Base-by-base conservation (phyloP, 2,797 vertebrate genomes). In the Danio choprae region DNA sequence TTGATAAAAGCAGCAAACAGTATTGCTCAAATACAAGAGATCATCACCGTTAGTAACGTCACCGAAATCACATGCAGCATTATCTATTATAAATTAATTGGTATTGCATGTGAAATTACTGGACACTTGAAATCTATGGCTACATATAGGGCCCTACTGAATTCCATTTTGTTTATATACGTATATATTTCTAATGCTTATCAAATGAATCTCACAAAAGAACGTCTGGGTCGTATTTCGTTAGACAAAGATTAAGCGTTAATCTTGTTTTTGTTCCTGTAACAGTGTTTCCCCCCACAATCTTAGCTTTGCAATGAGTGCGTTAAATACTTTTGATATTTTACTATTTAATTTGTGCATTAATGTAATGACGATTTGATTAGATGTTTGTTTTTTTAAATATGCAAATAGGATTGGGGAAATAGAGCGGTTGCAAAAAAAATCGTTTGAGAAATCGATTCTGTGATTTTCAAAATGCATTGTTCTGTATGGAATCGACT, bases 71-170 rank as follows among this genome's bases (percentile, higher is more conserved):
- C 58, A 71, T 40, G 48, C 74, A 16, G 16, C 7, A 7, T 38
- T 60, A 29, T 71, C 29, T 71, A 55, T 29, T 29, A 72, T n/a
- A 38, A 16, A 59, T 58, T 18, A 29, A 9, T 11, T 2, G 44
- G 46, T 29, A 40, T 29, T 60, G 29, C 64, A 75, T 50, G 22
- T 43, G 46, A 69, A 53, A 70, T 77, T 43, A 77, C 64, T 77
- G 38, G 63, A 53, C 56, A 29, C 18, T 75, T 6, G 0, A 43
- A 68, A 41, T 58, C 22, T 58, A 41, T 9, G 50, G n/a, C 44
- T 67, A 77, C 63, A 50, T 50, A 46, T 16, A 29, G 3, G 43
- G 18, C 43, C 18, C 40, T 18, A 74, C 41, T 38, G 12, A 65
- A 20, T 36, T 65, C 53, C 60, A 41, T 18, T 67, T 48, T 16